Conservation (phyloP, 1,140 invertebrate species). For the Wasmannia auropunctata region DNA sequence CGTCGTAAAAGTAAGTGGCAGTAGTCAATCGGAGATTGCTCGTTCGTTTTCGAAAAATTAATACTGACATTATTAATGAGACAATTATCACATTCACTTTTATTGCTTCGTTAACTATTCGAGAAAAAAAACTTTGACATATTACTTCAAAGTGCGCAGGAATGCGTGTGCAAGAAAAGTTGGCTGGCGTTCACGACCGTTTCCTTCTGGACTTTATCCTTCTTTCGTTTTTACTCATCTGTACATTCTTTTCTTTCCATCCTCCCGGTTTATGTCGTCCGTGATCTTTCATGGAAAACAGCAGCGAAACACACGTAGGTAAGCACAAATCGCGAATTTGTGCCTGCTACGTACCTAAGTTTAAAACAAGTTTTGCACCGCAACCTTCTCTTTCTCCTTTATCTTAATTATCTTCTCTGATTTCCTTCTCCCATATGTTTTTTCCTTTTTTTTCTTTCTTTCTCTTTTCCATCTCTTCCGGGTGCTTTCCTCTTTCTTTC, state of each 20-base stretch:
- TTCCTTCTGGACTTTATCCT: constrained; percentile 6
- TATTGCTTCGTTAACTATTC: constrained; percentile 16
- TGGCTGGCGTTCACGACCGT: constrained; percentile 58
- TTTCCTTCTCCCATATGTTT: neutral
- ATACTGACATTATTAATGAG: neutral
- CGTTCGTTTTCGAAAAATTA: neutral
- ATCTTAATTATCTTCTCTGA: constrained; percentile 8
- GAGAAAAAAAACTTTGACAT: neutral
- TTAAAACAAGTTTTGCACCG: neutral
- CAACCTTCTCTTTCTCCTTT: neutral
- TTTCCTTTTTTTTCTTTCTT: neutral
- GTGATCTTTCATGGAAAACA: neutral
- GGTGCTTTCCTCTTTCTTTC: constrained; percentile 19
- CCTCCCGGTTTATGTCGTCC: neutral
- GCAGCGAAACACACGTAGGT: neutral
- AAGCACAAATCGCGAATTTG: neutral
- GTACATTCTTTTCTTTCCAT: neutral
- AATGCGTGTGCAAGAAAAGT: constrained; percentile 71
- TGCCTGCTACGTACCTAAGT: neutral
- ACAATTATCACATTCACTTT: neutral
- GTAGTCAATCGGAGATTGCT: neutral
- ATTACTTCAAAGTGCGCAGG: constrained; percentile 66
- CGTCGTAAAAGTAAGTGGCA: constrained; percentile 14
- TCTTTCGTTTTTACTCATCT: neutral
- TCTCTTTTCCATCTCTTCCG: neutral